A percentile compares a stretch with the other conserved stretches of the same genome.
Evolutionary conservation across 2,888 invertebrate species (phyloP).

Genomic region (Aphrophora alni): DNA sequence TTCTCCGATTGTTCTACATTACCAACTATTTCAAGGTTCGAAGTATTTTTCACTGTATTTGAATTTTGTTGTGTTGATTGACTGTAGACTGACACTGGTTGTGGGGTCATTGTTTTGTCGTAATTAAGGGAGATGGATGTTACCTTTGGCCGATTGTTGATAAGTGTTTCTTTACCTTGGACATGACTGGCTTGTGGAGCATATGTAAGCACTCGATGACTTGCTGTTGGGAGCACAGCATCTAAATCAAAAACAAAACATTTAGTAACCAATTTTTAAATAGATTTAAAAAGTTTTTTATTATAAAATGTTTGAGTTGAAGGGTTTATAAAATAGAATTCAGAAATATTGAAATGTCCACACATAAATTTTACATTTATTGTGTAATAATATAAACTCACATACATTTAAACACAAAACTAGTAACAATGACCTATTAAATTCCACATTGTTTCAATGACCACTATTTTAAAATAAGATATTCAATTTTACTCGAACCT

Average conservation of each 20-base stretch:
- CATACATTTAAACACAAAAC: too few relatives aligned
- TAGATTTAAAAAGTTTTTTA: too few relatives aligned
- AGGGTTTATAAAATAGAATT: too few relatives aligned
- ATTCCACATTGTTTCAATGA: too few relatives aligned
- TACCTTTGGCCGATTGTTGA: constrained; percentile 42
- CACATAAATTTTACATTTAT: too few relatives aligned
- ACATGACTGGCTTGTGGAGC: background rate
- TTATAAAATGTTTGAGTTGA: too few relatives aligned
- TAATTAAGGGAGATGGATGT: constrained; percentile 48
- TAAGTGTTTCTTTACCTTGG: constrained; percentile 23
- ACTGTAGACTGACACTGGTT: background rate
- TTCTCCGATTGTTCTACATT: constrained; percentile 18
- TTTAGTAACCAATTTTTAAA: too few relatives aligned
- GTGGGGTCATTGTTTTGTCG: constrained; percentile 29
- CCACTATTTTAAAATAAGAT: too few relatives aligned
- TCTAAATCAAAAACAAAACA: background rate
- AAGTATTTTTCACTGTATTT: background rate
- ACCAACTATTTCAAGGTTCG: background rate
- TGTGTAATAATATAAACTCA: too few relatives aligned
- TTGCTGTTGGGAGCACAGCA: background rate
- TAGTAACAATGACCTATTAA: too few relatives aligned
- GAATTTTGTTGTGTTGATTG: background rate
- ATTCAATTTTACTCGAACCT: too few relatives aligned
- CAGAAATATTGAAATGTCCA: too few relatives aligned
- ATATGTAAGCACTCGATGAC: background rate